Evolutionary conservation across 2,888 invertebrate genomes (phyloP), one percentile per base, ranked within the genome.

Genomic region (Fissipunctia ypsillon): DNA sequence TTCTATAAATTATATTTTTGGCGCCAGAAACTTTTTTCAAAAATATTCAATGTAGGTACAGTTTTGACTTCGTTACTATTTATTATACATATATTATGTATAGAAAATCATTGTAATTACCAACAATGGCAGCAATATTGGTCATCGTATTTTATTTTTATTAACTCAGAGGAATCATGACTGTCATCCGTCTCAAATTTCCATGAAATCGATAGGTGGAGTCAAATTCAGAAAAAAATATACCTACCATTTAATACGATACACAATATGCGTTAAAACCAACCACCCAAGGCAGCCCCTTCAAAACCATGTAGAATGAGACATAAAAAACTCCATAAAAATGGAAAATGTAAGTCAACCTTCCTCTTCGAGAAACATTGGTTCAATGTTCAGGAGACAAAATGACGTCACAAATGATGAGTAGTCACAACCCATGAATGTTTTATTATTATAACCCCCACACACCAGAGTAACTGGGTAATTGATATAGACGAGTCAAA

Each of bases 371-470:
- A 52, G 68, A 31, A 52, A 68, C 50, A 68, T 75, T 76, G 50
- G 43, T 43, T 48, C 45, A 81, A 73, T 69, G 74, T 71, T 59
- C 25, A 25, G 31, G 61, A 72, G 72, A 78, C 74, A 75, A 80
- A 78, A 78, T 72, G 70, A 64, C 61, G 56, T 67, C 76, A 59
- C 59, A 64, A 76, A 75, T 69, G 72, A 67, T 74, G 60, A 63
- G 80, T 71, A 76, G 61, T 79, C 76, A 74, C 76, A 80, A 68
- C 61, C 60, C 56, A 69, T 83, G 70, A 76, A 84, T 84, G 74
- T 84, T 84, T 84, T 84, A 84, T 83, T 80, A 67, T 61, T 75
- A 74, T 59, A 72, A 56, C 65, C 67, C 57, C 65, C 63, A 67
- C 28, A 60, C n/a, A 31, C 22, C 74, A 78, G 68, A 78, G 57